Base-by-base conservation (phyloP, 2,113 vertebrate genomes). In the Esox niger region DNA sequence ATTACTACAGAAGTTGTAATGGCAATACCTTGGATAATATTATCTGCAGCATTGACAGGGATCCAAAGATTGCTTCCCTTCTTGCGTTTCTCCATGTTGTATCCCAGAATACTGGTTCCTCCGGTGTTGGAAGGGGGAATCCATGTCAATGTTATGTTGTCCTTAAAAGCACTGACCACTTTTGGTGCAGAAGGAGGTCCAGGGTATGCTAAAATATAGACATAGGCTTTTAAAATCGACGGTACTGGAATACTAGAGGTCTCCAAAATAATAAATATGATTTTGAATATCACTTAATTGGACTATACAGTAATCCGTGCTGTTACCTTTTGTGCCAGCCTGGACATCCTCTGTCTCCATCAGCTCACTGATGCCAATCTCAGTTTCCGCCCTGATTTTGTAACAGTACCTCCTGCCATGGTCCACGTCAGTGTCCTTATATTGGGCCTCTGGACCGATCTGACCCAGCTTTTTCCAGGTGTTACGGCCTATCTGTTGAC, bases 31-130 rank as follows among this genome's bases (percentile, higher is more conserved):
- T 67, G 76, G 70, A 94, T 62, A 0, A 91, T 92, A n/a, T 85
- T 49, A 0, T 85, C 86, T 2, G 74, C 88, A 62, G 78, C 79
- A 75, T 90, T 84, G 74, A 94, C 92, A 2, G 79, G 77, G 7
- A 79, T 80, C 96, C 96, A 98, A 30, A 87, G 70, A 35, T 82
- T 87, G 75, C 94, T 95, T 1, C 95, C 95, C 64, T 91, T 94
- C 87, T 95, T 96, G 75, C 94, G 91, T 70, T 95, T 98, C 70
- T 98, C 95, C 29, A 96, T 3, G 0, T 92, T 76, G 73, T 96
- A 98, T 31, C 96, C 95, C 59, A 92, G 66, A 74, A 97, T 92
- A 49, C 47, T 87, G 57, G 91, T 90, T 6, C 89, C 89, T 49
- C 94, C 93, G 0, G 89, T 90, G 70, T 91, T 88, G 10, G 35